Percentiles rank a stretch among this genome's conserved stretches.
phyloP scores from a whole-genome alignment of 2,113 vertebrate species.

The Salvator merianae region DNA sequence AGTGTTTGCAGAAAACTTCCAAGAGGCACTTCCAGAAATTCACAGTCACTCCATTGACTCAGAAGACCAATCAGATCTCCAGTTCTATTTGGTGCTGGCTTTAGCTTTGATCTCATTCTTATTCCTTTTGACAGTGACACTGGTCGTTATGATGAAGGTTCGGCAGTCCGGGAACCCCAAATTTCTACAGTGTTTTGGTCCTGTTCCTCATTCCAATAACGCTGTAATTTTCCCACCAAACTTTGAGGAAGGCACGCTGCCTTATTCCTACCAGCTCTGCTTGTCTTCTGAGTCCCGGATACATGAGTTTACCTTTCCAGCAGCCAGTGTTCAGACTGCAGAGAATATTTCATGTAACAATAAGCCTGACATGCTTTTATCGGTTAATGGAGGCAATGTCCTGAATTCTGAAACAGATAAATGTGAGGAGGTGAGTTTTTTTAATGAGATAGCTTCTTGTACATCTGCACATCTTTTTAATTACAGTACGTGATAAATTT shows the following conservation, averaged over 20 bases:
- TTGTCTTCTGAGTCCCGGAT: conserved; percentile 13
- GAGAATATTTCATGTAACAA: neutral
- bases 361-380: neutral
- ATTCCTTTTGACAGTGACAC: conserved; percentile 37
- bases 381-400: neutral
- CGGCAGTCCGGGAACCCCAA: neutral
- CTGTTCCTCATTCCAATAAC: conserved; percentile 23
- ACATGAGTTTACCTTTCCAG: conserved; percentile 22
- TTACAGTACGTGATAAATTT: no score
- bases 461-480: no score
- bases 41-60: neutral
- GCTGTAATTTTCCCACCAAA: conserved; percentile 29
- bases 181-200: conserved; percentile 6
- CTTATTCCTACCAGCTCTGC: conserved; percentile 8
- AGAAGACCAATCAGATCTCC: conserved; percentile 31
- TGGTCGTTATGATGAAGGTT: neutral
- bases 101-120: conserved; percentile 49
- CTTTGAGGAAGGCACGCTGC: conserved; percentile 30
- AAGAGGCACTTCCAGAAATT: conserved; percentile 29
- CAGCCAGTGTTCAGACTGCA: neutral
- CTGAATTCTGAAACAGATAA: neutral
- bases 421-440: neutral
- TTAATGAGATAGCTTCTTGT: no score
- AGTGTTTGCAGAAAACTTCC: conserved; percentile 35
- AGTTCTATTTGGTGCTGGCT: conserved; percentile 48